Evolutionary conservation across 2,113 vertebrate species (phyloP).

Genomic region (Psilopogon haemacephalus): DNA sequence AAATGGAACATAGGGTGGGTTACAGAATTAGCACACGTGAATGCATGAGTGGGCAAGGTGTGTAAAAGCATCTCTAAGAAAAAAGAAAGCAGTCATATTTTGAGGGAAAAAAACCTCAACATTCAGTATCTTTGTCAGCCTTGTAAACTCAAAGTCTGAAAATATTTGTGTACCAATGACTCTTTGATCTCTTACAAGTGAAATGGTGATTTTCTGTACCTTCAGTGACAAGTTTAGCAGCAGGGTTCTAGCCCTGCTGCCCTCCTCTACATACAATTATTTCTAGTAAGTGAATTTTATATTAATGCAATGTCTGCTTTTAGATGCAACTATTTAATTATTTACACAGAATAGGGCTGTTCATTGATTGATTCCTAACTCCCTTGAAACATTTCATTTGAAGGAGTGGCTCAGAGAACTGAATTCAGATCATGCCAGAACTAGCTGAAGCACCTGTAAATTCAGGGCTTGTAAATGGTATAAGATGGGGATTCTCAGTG

Average conservation of each 20-base stretch:
- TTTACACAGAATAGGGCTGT: slow-evolving; percentile 33
- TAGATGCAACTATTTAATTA: slow-evolving; percentile 63
- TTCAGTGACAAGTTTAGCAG: not conserved
- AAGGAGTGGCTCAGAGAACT: not conserved
- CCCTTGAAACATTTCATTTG: not conserved
- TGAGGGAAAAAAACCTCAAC: not conserved
- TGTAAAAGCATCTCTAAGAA: not conserved
- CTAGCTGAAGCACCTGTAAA: not conserved
- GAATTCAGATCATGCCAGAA: not conserved
- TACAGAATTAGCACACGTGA: slow-evolving; percentile 26
- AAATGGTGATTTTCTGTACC: not conserved
- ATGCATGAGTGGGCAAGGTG: not conserved
- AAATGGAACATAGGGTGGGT: slow-evolving; percentile 6
- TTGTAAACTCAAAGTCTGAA: not conserved
- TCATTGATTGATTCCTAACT: slow-evolving; percentile 47
- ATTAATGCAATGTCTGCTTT: slow-evolving; percentile 62
- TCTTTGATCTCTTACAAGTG: not conserved
- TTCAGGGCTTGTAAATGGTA: not conserved
- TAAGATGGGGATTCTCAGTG: not conserved
- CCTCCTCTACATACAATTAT: not conserved
- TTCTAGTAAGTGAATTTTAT: slow-evolving; percentile 14
- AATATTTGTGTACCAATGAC: not conserved
- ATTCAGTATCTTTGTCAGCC: not conserved
- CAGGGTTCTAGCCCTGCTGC: not conserved
- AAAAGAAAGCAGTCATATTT: slow-evolving; percentile 2